Percentiles rank a stretch among this genome's conserved stretches.
Evolutionary conservation across 1,140 invertebrate species (phyloP).

Genomic region (Hestina assimilis): DNA sequence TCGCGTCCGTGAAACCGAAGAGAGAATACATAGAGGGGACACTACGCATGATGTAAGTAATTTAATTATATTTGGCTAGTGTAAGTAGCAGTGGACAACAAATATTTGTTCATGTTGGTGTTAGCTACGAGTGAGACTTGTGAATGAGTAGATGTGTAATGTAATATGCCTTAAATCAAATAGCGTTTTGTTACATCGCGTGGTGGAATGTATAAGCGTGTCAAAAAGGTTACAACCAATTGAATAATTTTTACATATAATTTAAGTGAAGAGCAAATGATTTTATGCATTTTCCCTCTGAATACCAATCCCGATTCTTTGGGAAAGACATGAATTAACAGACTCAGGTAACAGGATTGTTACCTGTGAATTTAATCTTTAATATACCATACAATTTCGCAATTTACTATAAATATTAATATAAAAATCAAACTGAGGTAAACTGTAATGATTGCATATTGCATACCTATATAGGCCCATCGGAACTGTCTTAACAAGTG

Average conservation of each 20-base stretch:
- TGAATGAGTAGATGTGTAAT: not conserved
- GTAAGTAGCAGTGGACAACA: not conserved
- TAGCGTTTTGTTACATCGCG: not conserved
- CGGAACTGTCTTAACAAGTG: conserved; percentile 6
- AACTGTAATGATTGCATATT: no score
- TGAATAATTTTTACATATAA: not conserved
- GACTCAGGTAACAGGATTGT: no score
- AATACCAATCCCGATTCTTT: no score
- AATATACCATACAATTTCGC: no score
- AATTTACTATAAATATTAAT: no score
- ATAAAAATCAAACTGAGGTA: no score
- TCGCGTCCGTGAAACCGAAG: conserved; percentile 88
- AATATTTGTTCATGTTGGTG: not conserved
- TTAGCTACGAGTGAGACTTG: not conserved
- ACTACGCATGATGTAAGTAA: conserved; percentile 89
- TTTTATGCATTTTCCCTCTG: no score
- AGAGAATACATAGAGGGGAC: conserved; percentile 88
- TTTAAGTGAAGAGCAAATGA: no score
- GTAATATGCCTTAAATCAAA: not conserved
- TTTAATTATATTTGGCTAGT: not conserved
- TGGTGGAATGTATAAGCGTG: not conserved
- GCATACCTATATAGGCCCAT: no score
- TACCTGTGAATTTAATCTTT: no score
- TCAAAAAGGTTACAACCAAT: not conserved
- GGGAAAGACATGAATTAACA: no score